Evolutionary conservation across 2,888 invertebrate genomes (phyloP).

Genomic region (Argynnis bischoffii): DNA sequence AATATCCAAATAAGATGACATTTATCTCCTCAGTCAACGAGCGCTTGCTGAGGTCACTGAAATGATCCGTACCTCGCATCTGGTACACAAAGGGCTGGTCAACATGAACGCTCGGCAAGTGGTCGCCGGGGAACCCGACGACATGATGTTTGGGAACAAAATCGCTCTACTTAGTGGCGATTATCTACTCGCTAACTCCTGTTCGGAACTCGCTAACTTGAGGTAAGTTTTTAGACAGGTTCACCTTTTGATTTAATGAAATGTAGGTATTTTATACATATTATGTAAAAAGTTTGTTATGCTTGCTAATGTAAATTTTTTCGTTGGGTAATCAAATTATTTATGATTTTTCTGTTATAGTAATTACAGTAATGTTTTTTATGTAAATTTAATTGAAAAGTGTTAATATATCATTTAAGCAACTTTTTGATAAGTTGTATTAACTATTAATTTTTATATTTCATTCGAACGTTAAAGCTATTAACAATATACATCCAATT

Average conservation of each 20-base stretch:
- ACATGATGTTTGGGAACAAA: conserved; percentile 97
- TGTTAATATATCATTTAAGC: not conserved
- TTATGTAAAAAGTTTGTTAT: too few species aligned
- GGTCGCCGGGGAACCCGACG: conserved; percentile 80
- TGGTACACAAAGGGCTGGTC: conserved; percentile 94
- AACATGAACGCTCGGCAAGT: conserved; percentile 88
- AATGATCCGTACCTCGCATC: conserved; percentile 96
- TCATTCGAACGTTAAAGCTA: too few species aligned
- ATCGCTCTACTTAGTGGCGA: conserved; percentile 96
- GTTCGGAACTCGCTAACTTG: conserved; percentile 91
- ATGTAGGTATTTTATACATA: too few species aligned
- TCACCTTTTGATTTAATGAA: too few species aligned
- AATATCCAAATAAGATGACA: not conserved
- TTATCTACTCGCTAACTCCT: conserved; percentile 94
- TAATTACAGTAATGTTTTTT: too few species aligned
- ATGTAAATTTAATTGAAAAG: not conserved
- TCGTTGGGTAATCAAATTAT: too few species aligned
- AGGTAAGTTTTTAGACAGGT: conserved; percentile 56
- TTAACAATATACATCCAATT: too few species aligned
- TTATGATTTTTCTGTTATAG: too few species aligned
- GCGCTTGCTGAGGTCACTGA: conserved; percentile 97
- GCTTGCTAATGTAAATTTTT: too few species aligned
- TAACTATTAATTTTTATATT: too few species aligned
- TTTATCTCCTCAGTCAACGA: conserved; percentile 83
- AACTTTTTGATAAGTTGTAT: too few species aligned